Conservation (phyloP, 2,113 vertebrate genomes). For the Hassar affinis region DNA sequence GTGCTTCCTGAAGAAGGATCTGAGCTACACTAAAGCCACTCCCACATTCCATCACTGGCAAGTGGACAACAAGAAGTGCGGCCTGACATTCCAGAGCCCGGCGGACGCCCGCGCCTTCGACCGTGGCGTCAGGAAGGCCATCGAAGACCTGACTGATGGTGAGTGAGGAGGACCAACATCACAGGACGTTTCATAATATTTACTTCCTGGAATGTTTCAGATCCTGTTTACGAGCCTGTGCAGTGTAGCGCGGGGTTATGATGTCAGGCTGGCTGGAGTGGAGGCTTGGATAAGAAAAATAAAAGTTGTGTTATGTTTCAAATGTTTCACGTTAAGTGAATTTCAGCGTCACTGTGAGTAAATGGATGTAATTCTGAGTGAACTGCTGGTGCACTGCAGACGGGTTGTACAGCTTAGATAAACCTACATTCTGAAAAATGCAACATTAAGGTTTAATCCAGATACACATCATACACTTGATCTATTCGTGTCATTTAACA, state of each 20-base stretch:
- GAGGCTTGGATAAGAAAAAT: too few species aligned
- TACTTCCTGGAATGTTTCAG: not conserved
- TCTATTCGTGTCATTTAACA: too few species aligned
- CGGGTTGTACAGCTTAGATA: too few species aligned
- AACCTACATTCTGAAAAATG: too few species aligned
- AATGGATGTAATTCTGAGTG: too few species aligned
- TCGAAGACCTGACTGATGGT: conserved; percentile 98
- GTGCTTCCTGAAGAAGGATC: conserved; percentile 92
- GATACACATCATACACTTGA: too few species aligned
- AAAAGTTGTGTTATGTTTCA: too few species aligned
- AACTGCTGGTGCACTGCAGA: too few species aligned
- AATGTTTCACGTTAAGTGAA: too few species aligned
- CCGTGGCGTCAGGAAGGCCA: conserved; percentile 91
- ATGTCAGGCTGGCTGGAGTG: not conserved
- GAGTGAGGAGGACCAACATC: conserved; percentile 2
- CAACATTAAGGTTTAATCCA: too few species aligned
- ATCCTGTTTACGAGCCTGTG: not conserved
- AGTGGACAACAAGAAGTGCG: conserved; percentile 92
- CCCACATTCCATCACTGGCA: conserved; percentile 98
- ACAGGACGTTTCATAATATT: not conserved
- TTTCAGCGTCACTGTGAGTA: too few species aligned
- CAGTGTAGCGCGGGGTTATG: not conserved
- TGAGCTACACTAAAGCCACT: conserved; percentile 95
- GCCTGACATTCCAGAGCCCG: conserved; percentile 93
- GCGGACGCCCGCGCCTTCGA: conserved; percentile 92